Conservation (phyloP, 2,888 invertebrate genomes). For the Osmoderma eremita region DNA sequence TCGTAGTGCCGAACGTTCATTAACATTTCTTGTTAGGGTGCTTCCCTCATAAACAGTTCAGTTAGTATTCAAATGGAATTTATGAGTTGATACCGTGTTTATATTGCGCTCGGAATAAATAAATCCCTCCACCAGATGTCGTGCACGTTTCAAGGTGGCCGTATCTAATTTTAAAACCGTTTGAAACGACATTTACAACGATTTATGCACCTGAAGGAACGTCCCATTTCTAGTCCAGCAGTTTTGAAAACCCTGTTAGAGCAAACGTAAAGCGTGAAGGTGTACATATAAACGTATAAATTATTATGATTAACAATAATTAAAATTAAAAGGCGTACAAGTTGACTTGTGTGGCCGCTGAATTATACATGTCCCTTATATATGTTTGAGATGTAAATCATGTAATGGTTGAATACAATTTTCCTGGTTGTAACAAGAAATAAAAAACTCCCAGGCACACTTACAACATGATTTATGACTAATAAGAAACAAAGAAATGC, state of each 20-base stretch:
- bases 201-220: constrained; percentile 36
- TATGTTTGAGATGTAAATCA: neutral
- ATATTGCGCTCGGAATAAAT: constrained; percentile 22
- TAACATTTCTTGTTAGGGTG: constrained; percentile 17
- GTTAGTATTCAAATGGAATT: constrained; percentile 32
- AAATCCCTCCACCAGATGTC: constrained; percentile 30
- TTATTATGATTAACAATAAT: constrained; percentile 21
- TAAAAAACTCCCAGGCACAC: too few species aligned
- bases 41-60: constrained; percentile 29
- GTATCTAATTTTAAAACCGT: constrained; percentile 29
- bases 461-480: too few species aligned
- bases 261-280: neutral
- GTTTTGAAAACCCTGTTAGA: neutral
- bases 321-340: constrained; percentile 6
- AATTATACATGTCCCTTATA: neutral
- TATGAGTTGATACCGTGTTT: constrained; percentile 33
- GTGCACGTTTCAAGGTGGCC: constrained; percentile 25
- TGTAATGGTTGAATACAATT: too few species aligned
- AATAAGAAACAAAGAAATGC: too few species aligned
- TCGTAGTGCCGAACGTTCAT: constrained; percentile 3
- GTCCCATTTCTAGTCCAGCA: constrained; percentile 29
- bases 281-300: constrained; percentile 11
- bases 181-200: constrained; percentile 34
- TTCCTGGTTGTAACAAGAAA: too few species aligned
- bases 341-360: neutral